phyloP scores from a whole-genome alignment of 2,888 invertebrate genomes.

The Apodemia duryi region DNA sequence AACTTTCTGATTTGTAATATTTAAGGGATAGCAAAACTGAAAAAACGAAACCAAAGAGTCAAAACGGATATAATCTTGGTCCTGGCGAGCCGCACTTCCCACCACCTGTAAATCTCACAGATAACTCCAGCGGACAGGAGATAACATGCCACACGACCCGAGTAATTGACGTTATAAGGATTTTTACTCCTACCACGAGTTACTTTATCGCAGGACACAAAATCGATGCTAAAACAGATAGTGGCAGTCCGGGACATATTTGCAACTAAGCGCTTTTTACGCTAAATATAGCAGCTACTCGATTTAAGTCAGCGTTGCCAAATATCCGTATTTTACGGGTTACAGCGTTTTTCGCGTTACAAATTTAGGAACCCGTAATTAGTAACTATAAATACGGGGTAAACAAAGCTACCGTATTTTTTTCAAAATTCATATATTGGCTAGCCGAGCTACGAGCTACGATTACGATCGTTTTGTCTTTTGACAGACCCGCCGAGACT shows the following conservation, averaged over 20 bases:
- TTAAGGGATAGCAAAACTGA: background rate
- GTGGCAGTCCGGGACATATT: conserved; percentile 18
- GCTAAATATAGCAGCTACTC: background rate
- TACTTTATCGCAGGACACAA: conserved; percentile 43
- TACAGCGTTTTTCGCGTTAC: too few relatives aligned
- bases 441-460: too few relatives aligned
- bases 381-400: too few relatives aligned
- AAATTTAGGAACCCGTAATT: too few relatives aligned
- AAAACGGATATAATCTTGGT: conserved; percentile 40
- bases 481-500: too few relatives aligned
- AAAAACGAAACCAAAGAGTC: conserved; percentile 19
- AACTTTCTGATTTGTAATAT: too few relatives aligned
- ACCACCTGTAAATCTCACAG: conserved; percentile 63
- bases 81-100: conserved; percentile 44
- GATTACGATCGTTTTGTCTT: too few relatives aligned
- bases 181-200: conserved; percentile 43
- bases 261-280: background rate
- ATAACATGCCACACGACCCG: conserved; percentile 59
- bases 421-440: too few relatives aligned
- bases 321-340: too few relatives aligned
- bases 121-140: conserved; percentile 53
- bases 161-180: conserved; percentile 70
- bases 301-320: too few relatives aligned
- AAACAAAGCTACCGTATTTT: too few relatives aligned
- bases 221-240: conserved; percentile 45